Base-by-base conservation (phyloP, 2,888 invertebrate species). In the Coremacera marginata region DNA sequence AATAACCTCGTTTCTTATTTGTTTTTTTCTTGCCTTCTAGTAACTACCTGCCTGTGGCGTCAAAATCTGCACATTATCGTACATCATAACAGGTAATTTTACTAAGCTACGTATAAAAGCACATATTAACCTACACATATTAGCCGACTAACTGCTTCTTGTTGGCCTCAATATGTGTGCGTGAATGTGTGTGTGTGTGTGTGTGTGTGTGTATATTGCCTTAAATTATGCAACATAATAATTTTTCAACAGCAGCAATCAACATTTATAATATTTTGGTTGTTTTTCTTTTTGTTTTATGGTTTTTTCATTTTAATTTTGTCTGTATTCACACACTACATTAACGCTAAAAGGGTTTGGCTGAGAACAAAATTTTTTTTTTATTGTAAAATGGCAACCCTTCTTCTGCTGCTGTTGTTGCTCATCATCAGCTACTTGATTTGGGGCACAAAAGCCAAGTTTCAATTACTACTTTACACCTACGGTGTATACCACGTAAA, bases 381-480 rank as follows among this genome's bases (percentile, higher is more conserved):
- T 44, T 44, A 44, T 44, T 44, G 11, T 44, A 11, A 44, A 14
- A 3, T 44, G 44, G 44, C 44, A 44, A 44, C 44, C 44, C 44
- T 44, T 37, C 37, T 7, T 11, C 44, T 11, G 11, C 44, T 44
- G 11, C 44, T 44, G 11, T 14, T 11, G 11, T 11, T 44, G 11
- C 44, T 44, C 44, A 44, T 44, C 44, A 44, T 1, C 44, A 44
- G 44, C 11, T 19, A 60, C 60, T 60, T 60, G 25, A 60, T 60
- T 60, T 60, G 14, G 60, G 60, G 14, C 44, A 44, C 27, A 60
- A 11, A 25, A 60, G 27, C 27, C 37, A 27, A 22, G 55, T 31
- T 70, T 52, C 16, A 55, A 52, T 70, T 70, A 52, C 55, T 31
- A 55, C 52, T 52, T 70, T 70, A 57, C 55, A 55, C 52, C 70